These are phyloP conservation scores for Dicyrtoma fusca DNA, from an alignment of 2,888 invertebrate species.

Conservation along the genomic window DNA sequence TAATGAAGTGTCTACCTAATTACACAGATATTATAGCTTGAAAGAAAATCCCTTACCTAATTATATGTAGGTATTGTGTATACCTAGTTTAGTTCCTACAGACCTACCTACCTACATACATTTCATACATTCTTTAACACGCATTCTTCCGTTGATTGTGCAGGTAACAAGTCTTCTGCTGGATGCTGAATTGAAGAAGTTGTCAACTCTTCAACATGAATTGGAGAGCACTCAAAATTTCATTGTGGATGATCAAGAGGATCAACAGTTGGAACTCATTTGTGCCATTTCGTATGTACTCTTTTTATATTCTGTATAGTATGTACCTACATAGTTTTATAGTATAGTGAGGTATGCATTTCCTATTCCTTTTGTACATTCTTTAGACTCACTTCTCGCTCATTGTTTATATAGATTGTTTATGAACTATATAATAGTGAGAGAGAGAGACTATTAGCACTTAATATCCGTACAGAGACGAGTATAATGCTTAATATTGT, in stretches of 20 bases:
- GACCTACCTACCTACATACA: too few species aligned
- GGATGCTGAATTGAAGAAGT: conserved; percentile 70
- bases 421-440: neutral
- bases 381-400: neutral
- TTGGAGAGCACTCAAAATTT: conserved; percentile 66
- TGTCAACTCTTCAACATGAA: conserved; percentile 69
- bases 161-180: conserved; percentile 72
- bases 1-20: too few species aligned
- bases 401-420: neutral
- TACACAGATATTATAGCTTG: too few species aligned
- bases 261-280: conserved; percentile 68
- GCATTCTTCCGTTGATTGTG: too few species aligned
- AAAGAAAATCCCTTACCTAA: too few species aligned
- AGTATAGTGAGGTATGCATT: neutral
- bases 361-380: neutral
- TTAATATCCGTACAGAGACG: neutral
- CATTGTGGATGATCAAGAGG: conserved; percentile 64
- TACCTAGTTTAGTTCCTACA: too few species aligned
- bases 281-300: conserved; percentile 68
- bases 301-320: neutral
- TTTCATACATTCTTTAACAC: too few species aligned
- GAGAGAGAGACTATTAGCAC: neutral
- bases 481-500: neutral
- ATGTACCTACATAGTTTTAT: neutral
- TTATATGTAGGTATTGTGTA: too few species aligned